A percentile compares a stretch with the other conserved stretches of the same genome.
These are phyloP conservation scores for Sylvilagus bachmani DNA, from an alignment of 2,113 vertebrate genomes.

Conservation along the genomic window DNA sequence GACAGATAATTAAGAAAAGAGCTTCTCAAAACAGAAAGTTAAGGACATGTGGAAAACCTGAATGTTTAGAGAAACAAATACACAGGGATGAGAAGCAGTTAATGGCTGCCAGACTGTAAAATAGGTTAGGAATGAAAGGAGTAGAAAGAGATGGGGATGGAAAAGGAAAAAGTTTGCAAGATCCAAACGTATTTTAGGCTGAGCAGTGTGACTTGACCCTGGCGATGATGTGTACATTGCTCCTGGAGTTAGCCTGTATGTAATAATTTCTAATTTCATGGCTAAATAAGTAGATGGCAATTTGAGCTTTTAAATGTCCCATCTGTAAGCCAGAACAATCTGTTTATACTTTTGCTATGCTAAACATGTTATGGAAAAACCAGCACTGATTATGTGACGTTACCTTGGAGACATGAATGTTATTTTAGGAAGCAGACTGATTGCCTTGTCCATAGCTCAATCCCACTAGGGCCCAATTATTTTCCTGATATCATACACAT, in stretches of 20 bases:
- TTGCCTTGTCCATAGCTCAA: constrained; percentile 61
- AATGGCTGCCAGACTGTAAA: background rate
- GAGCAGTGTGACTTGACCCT: background rate
- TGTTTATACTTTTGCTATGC: constrained; percentile 69
- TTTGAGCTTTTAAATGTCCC: constrained; percentile 59
- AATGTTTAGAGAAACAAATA: background rate
- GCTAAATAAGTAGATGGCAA: constrained; percentile 1
- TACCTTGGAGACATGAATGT: constrained; percentile 80
- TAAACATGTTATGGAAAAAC: constrained; percentile 78
- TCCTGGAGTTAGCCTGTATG: constrained; percentile 1
- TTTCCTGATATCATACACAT: constrained; percentile 65
- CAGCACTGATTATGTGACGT: constrained; percentile 77
- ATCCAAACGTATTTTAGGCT: background rate
- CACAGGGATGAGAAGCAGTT: background rate
- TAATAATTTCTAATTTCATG: constrained; percentile 51
- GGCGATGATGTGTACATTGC: background rate
- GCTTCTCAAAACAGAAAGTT: background rate
- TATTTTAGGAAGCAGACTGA: constrained; percentile 71
- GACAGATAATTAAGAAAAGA: constrained; percentile 32
- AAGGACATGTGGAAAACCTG: background rate
- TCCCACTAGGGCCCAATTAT: constrained; percentile 76
- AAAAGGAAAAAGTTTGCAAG: background rate
- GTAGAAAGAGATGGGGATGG: background rate
- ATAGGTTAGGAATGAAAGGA: background rate
- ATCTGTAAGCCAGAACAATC: constrained; percentile 54